Conservation (phyloP, 2,888 invertebrate genomes). For the Lasioglossum lativentre region DNA sequence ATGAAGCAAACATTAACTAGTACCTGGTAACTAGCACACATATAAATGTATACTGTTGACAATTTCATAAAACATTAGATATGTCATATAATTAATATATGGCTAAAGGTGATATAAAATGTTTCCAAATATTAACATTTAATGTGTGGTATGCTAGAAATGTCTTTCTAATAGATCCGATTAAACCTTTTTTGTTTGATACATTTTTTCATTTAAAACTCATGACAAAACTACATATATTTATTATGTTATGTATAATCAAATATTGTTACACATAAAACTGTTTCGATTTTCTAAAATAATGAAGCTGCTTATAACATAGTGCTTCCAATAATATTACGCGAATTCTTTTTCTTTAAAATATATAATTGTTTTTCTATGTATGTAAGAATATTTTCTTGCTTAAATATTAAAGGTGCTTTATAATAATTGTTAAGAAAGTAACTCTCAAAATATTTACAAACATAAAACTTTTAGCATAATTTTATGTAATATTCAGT, state of each 20-base stretch:
- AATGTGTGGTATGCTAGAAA: conserved; percentile 27
- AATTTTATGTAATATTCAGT: conserved; percentile 29
- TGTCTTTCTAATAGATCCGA: conserved; percentile 6
- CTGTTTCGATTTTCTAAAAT: conserved; percentile 27
- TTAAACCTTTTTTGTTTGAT: neutral
- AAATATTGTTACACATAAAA: conserved; percentile 32
- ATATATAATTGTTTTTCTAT: conserved; percentile 23
- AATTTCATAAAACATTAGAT: conserved; percentile 26
- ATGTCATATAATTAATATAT: conserved; percentile 41
- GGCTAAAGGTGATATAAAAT: conserved; percentile 37
- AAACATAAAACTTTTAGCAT: conserved; percentile 18
- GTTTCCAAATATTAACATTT: conserved; percentile 44
- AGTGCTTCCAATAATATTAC: conserved; percentile 16
- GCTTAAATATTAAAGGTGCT: conserved; percentile 44
- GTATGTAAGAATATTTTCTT: conserved; percentile 37
- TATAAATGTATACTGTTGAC: conserved; percentile 41
- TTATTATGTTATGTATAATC: conserved; percentile 1
- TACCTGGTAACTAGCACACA: conserved; percentile 55
- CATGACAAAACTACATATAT: neutral
- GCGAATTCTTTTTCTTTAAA: conserved; percentile 16
- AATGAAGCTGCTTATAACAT: conserved; percentile 7
- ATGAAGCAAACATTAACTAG: conserved; percentile 53
- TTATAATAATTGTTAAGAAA: conserved; percentile 39
- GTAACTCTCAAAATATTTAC: conserved; percentile 37
- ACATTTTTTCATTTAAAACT: neutral